Base-by-base conservation (phyloP, 2,113 vertebrate genomes). In the Steatornis caripensis region DNA sequence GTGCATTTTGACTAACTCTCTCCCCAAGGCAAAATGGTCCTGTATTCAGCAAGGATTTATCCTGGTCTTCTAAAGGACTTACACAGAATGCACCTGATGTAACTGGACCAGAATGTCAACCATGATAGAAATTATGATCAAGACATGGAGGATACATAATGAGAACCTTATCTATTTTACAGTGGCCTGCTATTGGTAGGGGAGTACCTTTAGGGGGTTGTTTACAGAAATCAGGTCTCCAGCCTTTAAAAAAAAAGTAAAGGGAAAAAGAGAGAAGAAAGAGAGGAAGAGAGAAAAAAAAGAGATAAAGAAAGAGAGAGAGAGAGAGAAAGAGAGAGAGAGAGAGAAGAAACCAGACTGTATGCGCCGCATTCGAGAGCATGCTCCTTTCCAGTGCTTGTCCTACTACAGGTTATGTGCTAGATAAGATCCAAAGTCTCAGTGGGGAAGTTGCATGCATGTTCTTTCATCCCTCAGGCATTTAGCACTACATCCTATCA, bases 101-200 rank as follows among this genome's bases (percentile, higher is more conserved):
- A 97, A 95, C 87, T 96, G 94, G 95, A 95, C 84, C 87, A 97
- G 89, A 96, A 97, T 94, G 93, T 96, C 96, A 98, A 92, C 96
- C 85, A 12, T 92, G 96, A 97, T 97, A 98, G 95, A 97, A 97
- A 97, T 96, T 95, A 94, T 84, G 82, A 97, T 94, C 95, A 95
- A 90, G 92, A 97, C 75, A 90, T 57, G 64, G 83, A 95, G 80
- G 71, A 97, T 76, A 96, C 58, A 74, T 95, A 97, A 97, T 97
- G 80, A 98, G 93, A 95, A 96, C 80, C 78, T 95, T 81, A 96
- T 96, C 93, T 96, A 79, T 96, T 96, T 97, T 97, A 66, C 79
- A 74, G 45, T 90, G 72, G 88, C n/a, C 71, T 93, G 45, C 45
- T 93, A 49, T 97, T 93, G 76, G 86, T 86, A 72, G 54, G 75